Evolutionary conservation across 2,888 invertebrate species (phyloP).

Genomic region (Xanthia icteritia): DNA sequence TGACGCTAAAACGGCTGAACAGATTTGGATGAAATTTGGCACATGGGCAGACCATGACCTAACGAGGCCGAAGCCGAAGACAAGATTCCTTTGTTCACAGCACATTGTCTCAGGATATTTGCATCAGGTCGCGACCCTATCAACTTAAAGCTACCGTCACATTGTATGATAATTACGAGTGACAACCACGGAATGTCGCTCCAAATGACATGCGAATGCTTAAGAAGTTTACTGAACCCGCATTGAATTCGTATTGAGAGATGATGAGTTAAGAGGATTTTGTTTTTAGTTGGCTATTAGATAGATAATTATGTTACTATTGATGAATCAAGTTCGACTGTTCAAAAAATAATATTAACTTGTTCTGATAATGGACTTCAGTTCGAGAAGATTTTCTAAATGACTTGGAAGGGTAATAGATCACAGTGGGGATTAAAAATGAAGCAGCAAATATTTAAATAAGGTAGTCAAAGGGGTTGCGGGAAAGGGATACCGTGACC

Average conservation of each 20-base stretch:
- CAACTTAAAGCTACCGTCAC: conserved; percentile 82
- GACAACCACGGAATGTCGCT: conserved; percentile 77
- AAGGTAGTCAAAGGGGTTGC: too few species aligned
- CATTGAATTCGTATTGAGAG: conserved; percentile 67
- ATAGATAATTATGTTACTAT: conserved; percentile 22
- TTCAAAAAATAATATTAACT: not conserved
- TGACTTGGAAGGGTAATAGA: not conserved
- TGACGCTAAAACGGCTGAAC: too few species aligned
- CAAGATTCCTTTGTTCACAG: conserved; percentile 44
- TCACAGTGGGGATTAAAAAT: not conserved
- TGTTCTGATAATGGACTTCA: not conserved
- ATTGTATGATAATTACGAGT: conserved; percentile 87
- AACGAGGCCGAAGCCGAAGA: conserved; percentile 7
- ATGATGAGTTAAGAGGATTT: conserved; percentile 65
- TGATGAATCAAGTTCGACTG: not conserved
- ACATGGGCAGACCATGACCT: too few species aligned
- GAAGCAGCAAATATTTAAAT: not conserved
- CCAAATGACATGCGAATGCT: conserved; percentile 73
- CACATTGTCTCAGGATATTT: conserved; percentile 62
- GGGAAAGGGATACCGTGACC: too few species aligned
- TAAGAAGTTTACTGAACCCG: conserved; percentile 76
- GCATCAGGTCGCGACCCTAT: conserved; percentile 77
- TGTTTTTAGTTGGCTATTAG: conserved; percentile 38
- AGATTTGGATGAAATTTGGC: too few species aligned
- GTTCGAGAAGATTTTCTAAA: not conserved